Evolutionary conservation across 2,797 vertebrate species (phyloP).

Genomic region (Morelia viridis): DNA sequence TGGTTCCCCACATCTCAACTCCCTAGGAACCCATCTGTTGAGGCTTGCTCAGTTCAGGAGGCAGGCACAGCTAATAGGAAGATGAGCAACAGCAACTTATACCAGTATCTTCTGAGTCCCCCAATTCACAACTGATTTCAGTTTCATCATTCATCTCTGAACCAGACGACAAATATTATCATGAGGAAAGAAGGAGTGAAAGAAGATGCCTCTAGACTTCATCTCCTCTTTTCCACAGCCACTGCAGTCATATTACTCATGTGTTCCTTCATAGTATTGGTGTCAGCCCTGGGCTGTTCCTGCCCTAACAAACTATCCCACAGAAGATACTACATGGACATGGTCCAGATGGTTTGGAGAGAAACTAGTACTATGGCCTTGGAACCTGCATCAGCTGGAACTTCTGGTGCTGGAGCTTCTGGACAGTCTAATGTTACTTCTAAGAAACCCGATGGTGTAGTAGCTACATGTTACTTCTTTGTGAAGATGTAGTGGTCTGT

Average conservation of each 20-base stretch:
- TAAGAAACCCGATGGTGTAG: accelerated
- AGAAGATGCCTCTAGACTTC: not conserved
- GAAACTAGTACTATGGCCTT: not conserved
- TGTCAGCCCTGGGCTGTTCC: slow-evolving; percentile 13
- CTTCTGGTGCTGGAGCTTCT: not conserved
- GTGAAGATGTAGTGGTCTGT: not conserved
- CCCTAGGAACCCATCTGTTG: not conserved
- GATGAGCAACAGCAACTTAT: not conserved
- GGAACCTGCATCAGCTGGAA: accelerated
- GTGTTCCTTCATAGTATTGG: not conserved
- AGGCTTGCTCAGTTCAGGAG: not conserved
- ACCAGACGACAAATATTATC: not conserved
- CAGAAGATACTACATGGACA: accelerated
- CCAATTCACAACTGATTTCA: not conserved
- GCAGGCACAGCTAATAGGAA: not conserved
- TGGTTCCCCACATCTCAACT: not conserved
- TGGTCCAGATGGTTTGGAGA: accelerated
- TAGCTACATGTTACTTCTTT: accelerated
- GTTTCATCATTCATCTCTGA: not conserved
- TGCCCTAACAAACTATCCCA: not conserved
- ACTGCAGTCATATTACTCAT: slow-evolving; percentile 30
- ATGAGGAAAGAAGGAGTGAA: not conserved
- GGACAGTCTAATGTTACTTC: not conserved
- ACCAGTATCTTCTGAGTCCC: not conserved
- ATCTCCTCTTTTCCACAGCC: not conserved